Conservation (phyloP, 2,113 vertebrate species). For the Porphyrio hochstetteri region DNA sequence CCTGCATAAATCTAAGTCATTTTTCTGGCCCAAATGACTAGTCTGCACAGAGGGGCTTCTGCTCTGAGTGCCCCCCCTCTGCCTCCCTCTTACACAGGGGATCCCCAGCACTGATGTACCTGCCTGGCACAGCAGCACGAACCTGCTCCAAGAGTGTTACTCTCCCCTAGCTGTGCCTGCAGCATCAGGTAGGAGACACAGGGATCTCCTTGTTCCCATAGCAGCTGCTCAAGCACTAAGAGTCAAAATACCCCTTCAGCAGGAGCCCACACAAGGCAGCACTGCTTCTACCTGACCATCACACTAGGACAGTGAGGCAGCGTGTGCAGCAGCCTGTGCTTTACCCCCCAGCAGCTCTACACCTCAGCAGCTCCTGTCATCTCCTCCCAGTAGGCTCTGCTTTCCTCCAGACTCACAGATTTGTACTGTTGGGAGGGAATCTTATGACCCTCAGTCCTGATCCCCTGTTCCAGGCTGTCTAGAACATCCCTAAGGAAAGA, state of each 20-base stretch:
- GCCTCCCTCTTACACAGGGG: neutral
- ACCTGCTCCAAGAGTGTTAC: neutral
- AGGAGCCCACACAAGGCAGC: neutral
- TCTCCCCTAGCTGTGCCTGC: neutral
- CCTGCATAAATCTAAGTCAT: neutral
- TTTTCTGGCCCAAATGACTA: neutral
- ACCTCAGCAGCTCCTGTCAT: neutral
- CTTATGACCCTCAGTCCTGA: neutral
- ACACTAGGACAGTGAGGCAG: neutral
- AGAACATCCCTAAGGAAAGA: neutral
- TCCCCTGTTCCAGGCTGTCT: neutral
- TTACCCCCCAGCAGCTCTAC: neutral
- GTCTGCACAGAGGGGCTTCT: neutral
- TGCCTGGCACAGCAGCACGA: neutral
- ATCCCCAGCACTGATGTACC: neutral
- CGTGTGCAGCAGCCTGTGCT: neutral
- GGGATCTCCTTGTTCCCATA: neutral
- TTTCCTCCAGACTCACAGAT: neutral
- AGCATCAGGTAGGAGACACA: neutral
- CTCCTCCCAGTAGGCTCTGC: neutral
- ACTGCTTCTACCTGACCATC: neutral
- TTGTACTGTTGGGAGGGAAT: neutral
- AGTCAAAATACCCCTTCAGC: neutral
- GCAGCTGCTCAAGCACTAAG: neutral
- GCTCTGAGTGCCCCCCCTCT: rapidly evolving